Evolutionary conservation across 1,140 invertebrate species (phyloP).

Genomic region (Samia ricini): DNA sequence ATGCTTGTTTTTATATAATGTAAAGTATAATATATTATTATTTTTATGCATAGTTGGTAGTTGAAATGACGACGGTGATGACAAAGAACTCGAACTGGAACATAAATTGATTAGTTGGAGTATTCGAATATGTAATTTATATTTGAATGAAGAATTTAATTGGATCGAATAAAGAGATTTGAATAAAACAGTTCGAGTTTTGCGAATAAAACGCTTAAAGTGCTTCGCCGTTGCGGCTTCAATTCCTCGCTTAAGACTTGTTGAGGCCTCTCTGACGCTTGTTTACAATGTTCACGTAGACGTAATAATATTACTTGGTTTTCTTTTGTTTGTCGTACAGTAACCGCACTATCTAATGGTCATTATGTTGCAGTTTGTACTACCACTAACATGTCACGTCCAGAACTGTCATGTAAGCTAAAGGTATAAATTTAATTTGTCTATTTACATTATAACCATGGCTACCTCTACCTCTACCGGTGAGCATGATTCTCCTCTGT

Average conservation of each 20-base stretch:
- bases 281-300: slow-evolving; percentile 71
- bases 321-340: slow-evolving; percentile 76
- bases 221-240: slow-evolving; percentile 70
- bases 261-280: slow-evolving; percentile 71
- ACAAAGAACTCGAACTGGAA: slow-evolving; percentile 56
- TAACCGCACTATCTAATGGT: slow-evolving; percentile 77
- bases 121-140: too few species aligned
- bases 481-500: slow-evolving; percentile 57
- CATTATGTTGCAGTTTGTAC: slow-evolving; percentile 78
- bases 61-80: slow-evolving; percentile 69
- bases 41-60: slow-evolving; percentile 67
- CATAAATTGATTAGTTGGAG: not conserved
- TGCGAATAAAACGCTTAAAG: slow-evolving; percentile 61
- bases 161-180: too few species aligned
- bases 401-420: slow-evolving; percentile 78
- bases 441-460: slow-evolving; percentile 72
- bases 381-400: slow-evolving; percentile 78
- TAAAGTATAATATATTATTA: slow-evolving; percentile 25
- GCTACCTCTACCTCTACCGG: slow-evolving; percentile 33
- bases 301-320: slow-evolving; percentile 72
- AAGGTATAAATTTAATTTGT: slow-evolving; percentile 76
- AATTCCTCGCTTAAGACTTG: slow-evolving; percentile 69
- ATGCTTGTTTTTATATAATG: slow-evolving; percentile 47
- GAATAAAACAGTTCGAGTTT: slow-evolving; percentile 56
- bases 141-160: too few species aligned